Percentiles rank a stretch among this genome's conserved stretches.
These are phyloP conservation scores for Alcis repandata DNA, from an alignment of 2,888 invertebrate genomes.

Conservation along the genomic window DNA sequence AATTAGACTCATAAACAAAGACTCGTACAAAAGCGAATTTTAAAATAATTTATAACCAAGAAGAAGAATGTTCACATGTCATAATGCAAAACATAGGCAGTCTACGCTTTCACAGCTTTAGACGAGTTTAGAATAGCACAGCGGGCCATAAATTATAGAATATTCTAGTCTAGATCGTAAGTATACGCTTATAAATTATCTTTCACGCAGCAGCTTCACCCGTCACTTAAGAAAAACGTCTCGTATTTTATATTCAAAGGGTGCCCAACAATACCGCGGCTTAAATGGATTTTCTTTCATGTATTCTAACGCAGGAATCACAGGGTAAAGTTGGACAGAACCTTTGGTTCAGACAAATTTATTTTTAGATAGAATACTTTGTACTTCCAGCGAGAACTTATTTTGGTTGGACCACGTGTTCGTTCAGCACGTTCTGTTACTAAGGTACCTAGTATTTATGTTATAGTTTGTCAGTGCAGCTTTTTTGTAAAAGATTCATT, in stretches of 20 bases:
- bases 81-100: constrained; percentile 7
- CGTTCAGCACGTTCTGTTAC: too few relatives aligned
- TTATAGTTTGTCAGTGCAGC: too few relatives aligned
- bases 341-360: constrained; percentile 9
- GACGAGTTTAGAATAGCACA: constrained; percentile 27
- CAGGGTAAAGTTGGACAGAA: constrained; percentile 21
- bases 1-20: constrained; percentile 14
- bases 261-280: constrained; percentile 50
- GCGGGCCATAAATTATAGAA: constrained; percentile 38
- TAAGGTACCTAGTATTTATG: too few relatives aligned
- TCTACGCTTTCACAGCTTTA: constrained; percentile 19
- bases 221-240: constrained; percentile 45
- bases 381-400: neutral
- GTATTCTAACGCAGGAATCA: constrained; percentile 49
- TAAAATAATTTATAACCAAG: constrained; percentile 14
- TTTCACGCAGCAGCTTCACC: constrained; percentile 44
- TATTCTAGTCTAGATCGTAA: constrained; percentile 44
- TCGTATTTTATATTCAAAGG: constrained; percentile 58
- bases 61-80: constrained; percentile 22
- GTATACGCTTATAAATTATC: constrained; percentile 48
- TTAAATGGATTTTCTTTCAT: constrained; percentile 58
- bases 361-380: neutral
- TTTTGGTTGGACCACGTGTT: constrained; percentile 1
- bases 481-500: neutral
- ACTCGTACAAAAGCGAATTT: constrained; percentile 4